Conservation (phyloP, 1,140 invertebrate genomes). For the Lethocerus indicus region DNA sequence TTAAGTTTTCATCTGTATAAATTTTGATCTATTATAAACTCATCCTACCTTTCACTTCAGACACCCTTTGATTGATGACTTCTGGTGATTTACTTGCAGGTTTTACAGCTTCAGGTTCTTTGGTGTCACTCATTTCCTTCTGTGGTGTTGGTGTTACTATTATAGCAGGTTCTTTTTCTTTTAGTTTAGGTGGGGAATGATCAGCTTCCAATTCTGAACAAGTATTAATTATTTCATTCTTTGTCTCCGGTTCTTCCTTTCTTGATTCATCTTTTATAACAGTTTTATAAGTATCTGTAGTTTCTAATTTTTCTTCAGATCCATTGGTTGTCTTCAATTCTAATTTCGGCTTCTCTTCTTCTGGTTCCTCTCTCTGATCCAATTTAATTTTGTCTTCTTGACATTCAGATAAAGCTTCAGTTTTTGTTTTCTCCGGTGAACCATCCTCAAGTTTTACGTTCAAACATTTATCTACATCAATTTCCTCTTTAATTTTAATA, state of each 20-base stretch:
- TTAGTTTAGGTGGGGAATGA: conserved; percentile 13
- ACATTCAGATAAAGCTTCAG: not conserved
- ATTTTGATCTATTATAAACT: too few species aligned
- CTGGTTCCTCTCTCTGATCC: conserved; percentile 5
- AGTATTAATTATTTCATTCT: conserved; percentile 13
- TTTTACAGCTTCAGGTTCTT: too few species aligned
- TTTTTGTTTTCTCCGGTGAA: not conserved
- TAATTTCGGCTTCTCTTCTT: conserved; percentile 10
- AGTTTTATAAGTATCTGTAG: not conserved
- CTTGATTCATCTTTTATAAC: conserved; percentile 18
- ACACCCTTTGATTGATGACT: too few species aligned
- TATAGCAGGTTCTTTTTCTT: conserved; percentile 15
- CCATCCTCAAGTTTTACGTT: not conserved
- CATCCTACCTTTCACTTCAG: too few species aligned
- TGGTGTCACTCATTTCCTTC: not conserved
- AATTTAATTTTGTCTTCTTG: conserved; percentile 8
- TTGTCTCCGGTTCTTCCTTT: conserved; percentile 20
- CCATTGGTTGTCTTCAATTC: conserved; percentile 14
- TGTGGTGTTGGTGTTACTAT: not conserved
- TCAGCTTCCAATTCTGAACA: conserved; percentile 5
- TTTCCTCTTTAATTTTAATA: not conserved
- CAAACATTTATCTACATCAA: too few species aligned
- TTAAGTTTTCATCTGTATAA: too few species aligned
- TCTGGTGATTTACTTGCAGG: too few species aligned
- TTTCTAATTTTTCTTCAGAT: conserved; percentile 23